Percentiles rank a stretch among this genome's conserved stretches.
These are phyloP conservation scores for zebrafish (Danio rerio) DNA, from an alignment of 2,113 vertebrate species.

Conservation along the genomic window DNA sequence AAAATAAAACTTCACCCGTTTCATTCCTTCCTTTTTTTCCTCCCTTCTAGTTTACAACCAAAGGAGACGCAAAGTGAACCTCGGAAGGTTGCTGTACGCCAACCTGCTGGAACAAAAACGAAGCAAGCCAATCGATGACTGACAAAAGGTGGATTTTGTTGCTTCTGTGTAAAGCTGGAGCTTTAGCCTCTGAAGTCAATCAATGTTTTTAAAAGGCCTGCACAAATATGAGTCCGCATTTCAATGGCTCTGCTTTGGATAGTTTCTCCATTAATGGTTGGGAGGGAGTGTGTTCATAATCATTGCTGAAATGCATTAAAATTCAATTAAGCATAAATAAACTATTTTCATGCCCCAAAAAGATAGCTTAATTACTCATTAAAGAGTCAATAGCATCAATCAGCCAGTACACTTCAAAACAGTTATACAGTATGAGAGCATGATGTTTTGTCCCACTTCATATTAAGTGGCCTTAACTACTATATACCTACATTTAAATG, in stretches of 20 bases:
- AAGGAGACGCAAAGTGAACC: slow-evolving; percentile 1
- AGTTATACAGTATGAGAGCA: too few relatives aligned
- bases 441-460: too few relatives aligned
- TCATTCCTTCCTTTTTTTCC: not conserved
- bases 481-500: too few relatives aligned
- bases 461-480: too few relatives aligned
- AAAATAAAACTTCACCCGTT: not conserved
- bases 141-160: slow-evolving; percentile 23
- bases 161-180: not conserved
- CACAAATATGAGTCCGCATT: not conserved
- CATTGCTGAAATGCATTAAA: not conserved
- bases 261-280: not conserved
- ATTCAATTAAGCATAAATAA: not conserved
- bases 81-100: not conserved
- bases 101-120: slow-evolving; percentile 8
- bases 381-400: too few relatives aligned
- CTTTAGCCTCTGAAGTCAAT: not conserved
- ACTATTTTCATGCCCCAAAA: too few relatives aligned
- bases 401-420: too few relatives aligned
- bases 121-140: slow-evolving; percentile 27
- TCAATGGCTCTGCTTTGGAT: not conserved
- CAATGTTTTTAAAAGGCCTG: not conserved
- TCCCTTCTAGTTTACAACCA: not conserved
- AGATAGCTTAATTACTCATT: too few relatives aligned
- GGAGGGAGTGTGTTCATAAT: not conserved